These are phyloP conservation scores for Cheirogaleus major DNA, from an alignment of 2,797 vertebrate species.

Conservation along the genomic window DNA sequence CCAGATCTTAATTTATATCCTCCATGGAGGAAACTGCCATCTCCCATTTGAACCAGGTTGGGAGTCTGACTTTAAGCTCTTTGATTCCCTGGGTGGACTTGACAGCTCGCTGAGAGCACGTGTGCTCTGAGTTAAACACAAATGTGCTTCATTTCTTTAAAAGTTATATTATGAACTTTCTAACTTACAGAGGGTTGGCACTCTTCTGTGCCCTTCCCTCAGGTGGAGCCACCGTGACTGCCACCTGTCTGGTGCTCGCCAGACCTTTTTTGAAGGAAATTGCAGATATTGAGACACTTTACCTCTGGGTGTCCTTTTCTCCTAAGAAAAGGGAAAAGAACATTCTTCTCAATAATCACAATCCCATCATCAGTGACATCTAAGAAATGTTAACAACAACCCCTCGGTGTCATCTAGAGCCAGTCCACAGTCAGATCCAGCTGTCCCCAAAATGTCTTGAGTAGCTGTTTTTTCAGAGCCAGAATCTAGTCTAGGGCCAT, in stretches of 20 bases:
- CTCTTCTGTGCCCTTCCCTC: neutral
- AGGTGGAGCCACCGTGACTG: neutral
- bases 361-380: accelerated
- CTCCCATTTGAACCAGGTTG: accelerated
- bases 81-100: too few relatives aligned
- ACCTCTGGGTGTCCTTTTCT: neutral
- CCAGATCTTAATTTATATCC: neutral
- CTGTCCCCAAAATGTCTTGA: neutral
- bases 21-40: neutral
- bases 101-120: neutral
- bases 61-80: accelerated
- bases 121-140: neutral
- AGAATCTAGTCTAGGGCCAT: neutral
- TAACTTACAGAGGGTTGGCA: neutral
- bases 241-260: neutral
- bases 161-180: neutral
- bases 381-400: neutral
- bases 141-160: neutral
- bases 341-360: neutral
- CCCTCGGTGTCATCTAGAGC: neutral
- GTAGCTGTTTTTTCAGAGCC: neutral
- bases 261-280: neutral
- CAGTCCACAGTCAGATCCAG: neutral
- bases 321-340: neutral
- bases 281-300: neutral